Evolutionary conservation across 2,888 invertebrate genomes (phyloP), one percentile per base, ranked within the genome.

Genomic region (Coelinius sp.): DNA sequence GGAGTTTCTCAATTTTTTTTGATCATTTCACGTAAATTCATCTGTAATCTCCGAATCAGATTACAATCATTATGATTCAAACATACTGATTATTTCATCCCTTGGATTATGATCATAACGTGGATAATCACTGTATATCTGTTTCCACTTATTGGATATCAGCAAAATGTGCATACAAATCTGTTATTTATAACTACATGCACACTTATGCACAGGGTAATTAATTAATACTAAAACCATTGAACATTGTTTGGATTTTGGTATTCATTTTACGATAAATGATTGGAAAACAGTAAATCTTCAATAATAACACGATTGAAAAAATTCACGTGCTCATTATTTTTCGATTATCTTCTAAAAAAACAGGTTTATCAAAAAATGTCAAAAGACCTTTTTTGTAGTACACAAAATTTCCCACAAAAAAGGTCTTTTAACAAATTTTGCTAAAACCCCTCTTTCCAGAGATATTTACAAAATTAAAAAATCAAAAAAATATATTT

Each of bases 181-280:
- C 24, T 35, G 66, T 71, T 71, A 71, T 71, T 71, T 59, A 59
- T 66, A 41, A 41, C n/a, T 41, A 12, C n/a, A 41, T 41, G n/a
- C 41, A n/a, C n/a, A n/a, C n/a, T n/a, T n/a, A n/a, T n/a, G n/a
- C n/a, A n/a, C n/a, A 46, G 66, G 14, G 49, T 71, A 49, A 71
- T 71, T 66, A 71, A 71, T 41, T 66, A 71, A 17, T 66, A 66
- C 59, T 66, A 71, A 66, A 71, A 66, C 59, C 52, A 71, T 59
- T 66, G 8, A 24, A 25, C n/a, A 44, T 27, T 22, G 25, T 65
- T 64, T 38, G 41, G 56, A 20, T 12, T 70, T 27, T 65, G 12
- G 5, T 14, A 3, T 44, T 20, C 22, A 35, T 17, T 22, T 44
- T 22, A 53, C 27, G 24, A 27, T n/a, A 41, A 41, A n/a, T n/a